These are phyloP conservation scores for Laothoe populi DNA, from an alignment of 2,888 invertebrate genomes.

Conservation along the genomic window DNA sequence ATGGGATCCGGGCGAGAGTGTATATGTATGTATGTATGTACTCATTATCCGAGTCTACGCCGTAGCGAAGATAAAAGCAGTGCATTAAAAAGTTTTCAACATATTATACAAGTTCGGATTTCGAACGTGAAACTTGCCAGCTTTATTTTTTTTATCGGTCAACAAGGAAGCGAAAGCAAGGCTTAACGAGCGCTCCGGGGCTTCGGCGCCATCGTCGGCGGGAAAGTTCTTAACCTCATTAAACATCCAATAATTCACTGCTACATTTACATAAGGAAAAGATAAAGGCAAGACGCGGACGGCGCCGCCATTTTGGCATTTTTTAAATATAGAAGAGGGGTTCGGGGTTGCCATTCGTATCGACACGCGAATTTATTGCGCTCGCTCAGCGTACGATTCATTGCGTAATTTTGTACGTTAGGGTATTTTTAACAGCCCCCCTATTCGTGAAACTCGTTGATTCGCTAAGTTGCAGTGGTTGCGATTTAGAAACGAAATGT, in stretches of 20 bases:
- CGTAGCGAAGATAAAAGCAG: background rate
- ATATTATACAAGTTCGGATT: slow-evolving; percentile 10
- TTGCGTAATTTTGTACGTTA: slow-evolving; percentile 68
- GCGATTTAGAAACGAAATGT: slow-evolving; percentile 23
- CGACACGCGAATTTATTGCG: slow-evolving; percentile 72
- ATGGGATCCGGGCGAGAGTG: too few relatives aligned
- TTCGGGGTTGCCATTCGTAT: slow-evolving; percentile 60
- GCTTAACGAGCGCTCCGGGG: slow-evolving; percentile 57
- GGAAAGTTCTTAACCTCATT: slow-evolving; percentile 80
- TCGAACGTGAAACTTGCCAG: slow-evolving; percentile 25
- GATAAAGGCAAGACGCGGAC: slow-evolving; percentile 80
- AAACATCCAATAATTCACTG: slow-evolving; percentile 67
- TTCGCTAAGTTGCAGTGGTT: slow-evolving; percentile 31
- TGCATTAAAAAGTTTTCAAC: slow-evolving; percentile 17
- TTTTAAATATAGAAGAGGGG: slow-evolving; percentile 75
- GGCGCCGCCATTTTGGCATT: slow-evolving; percentile 74
- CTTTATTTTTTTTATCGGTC: slow-evolving; percentile 44
- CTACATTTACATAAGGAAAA: slow-evolving; percentile 81
- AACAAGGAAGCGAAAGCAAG: slow-evolving; percentile 51
- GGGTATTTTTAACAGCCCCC: slow-evolving; percentile 41
- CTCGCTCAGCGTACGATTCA: slow-evolving; percentile 73
- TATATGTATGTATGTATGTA: background rate
- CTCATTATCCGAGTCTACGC: background rate
- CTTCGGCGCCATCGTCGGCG: slow-evolving; percentile 61
- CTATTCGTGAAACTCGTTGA: slow-evolving; percentile 34